phyloP scores from a whole-genome alignment of 2,888 invertebrate species.

The Sesia bembeciformis region DNA sequence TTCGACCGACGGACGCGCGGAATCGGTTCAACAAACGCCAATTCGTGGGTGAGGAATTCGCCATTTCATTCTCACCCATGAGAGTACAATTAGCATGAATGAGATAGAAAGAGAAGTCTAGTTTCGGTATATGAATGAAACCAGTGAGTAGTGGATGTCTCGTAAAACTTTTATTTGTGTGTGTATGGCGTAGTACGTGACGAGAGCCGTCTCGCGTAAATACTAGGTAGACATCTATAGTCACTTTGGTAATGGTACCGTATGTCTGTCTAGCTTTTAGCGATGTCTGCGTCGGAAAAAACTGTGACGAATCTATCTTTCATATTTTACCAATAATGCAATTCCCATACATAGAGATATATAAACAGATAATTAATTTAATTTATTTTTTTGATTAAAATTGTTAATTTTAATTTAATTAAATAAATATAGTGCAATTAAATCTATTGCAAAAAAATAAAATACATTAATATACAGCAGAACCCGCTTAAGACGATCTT shows the following conservation, averaged over 20 bases:
- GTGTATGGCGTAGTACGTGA: slow-evolving; percentile 49
- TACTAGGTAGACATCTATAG: slow-evolving; percentile 27
- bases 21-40: slow-evolving; percentile 68
- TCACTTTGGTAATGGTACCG: slow-evolving; percentile 2
- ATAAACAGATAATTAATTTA: too few relatives aligned
- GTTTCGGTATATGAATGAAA: slow-evolving; percentile 71
- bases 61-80: slow-evolving; percentile 42
- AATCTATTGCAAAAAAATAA: too few relatives aligned
- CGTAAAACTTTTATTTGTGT: slow-evolving; percentile 25
- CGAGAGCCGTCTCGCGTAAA: slow-evolving; percentile 46
- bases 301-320: background rate
- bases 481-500: too few relatives aligned
- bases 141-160: slow-evolving; percentile 40
- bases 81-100: slow-evolving; percentile 33
- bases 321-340: background rate
- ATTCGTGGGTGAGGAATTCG: slow-evolving; percentile 43
- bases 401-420: too few relatives aligned
- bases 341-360: too few relatives aligned
- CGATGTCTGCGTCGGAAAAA: background rate
- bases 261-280: slow-evolving; percentile 3
- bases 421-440: too few relatives aligned
- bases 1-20: slow-evolving; percentile 19
- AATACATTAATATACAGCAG: too few relatives aligned
- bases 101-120: slow-evolving; percentile 65
- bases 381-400: too few relatives aligned